phyloP scores from a whole-genome alignment of 2,888 invertebrate species.

The Melanostoma scalare region DNA sequence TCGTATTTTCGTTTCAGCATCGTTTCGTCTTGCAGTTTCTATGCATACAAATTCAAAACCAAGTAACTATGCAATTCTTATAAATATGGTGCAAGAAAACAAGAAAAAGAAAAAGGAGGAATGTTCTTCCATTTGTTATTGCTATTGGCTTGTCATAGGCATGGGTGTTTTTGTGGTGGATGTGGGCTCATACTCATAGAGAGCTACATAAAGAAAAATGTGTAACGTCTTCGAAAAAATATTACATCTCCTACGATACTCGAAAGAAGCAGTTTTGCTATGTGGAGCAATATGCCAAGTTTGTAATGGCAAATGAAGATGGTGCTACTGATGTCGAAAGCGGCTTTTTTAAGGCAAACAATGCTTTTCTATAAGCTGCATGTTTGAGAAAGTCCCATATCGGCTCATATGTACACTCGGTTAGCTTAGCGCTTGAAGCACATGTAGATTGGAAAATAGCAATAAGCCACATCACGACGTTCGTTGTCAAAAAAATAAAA shows the following conservation, averaged over 20 bases:
- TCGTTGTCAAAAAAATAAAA: conserved; percentile 43
- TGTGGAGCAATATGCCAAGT: conserved; percentile 54
- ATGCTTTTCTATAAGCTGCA: conserved; percentile 16
- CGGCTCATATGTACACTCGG: background rate
- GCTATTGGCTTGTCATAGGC: conserved; percentile 46
- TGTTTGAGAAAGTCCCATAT: background rate
- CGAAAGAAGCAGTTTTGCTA: conserved; percentile 10
- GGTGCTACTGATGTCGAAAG: conserved; percentile 54
- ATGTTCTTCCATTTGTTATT: conserved; percentile 57
- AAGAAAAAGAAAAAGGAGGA: conserved; percentile 1
- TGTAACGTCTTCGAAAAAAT: conserved; percentile 48
- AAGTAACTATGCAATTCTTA: background rate
- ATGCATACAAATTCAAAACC: conserved; percentile 66
- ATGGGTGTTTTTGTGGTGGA: background rate
- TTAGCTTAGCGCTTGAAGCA: conserved; percentile 34
- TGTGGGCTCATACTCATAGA: background rate
- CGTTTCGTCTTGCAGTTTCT: conserved; percentile 15
- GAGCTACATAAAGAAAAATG: conserved; percentile 1
- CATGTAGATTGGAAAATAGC: conserved; percentile 69
- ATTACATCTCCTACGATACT: conserved; percentile 16
- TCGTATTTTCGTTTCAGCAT: background rate
- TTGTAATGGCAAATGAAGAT: conserved; percentile 55
- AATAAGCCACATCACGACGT: conserved; percentile 57
- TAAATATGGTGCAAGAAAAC: background rate
- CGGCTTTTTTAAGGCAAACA: conserved; percentile 47